phyloP scores from a whole-genome alignment of 2,888 invertebrate species.

The Lycia hirtaria region DNA sequence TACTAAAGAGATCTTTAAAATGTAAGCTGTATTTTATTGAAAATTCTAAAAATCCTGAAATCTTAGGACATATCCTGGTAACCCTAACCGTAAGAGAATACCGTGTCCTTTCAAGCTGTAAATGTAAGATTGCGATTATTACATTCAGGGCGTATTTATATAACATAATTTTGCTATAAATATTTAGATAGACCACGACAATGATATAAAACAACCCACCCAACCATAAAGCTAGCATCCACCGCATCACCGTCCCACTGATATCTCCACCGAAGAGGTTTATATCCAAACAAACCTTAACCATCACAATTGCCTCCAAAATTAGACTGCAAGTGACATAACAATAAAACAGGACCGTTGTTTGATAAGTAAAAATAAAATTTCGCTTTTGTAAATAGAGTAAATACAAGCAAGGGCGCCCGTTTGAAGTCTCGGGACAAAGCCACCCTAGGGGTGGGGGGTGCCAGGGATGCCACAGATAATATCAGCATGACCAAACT shows the following conservation, averaged over 20 bases:
- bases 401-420: slow-evolving; percentile 58
- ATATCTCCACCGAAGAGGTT: slow-evolving; percentile 34
- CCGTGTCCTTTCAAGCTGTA: no score
- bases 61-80: no score
- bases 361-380: slow-evolving; percentile 63
- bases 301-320: slow-evolving; percentile 24
- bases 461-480: slow-evolving; percentile 60
- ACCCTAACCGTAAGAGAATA: no score
- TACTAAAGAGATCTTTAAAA: no score
- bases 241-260: neutral
- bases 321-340: slow-evolving; percentile 45
- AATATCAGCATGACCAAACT: slow-evolving; percentile 75
- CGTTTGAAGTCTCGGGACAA: slow-evolving; percentile 72
- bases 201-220: neutral
- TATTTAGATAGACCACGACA: neutral
- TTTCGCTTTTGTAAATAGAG: slow-evolving; percentile 61
- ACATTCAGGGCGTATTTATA: no score
- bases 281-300: slow-evolving; percentile 15
- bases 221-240: neutral
- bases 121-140: no score
- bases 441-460: slow-evolving; percentile 53
- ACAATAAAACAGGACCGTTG: slow-evolving; percentile 46
- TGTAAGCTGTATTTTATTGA: no score
- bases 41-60: no score
- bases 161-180: no score